phyloP scores from a whole-genome alignment of 1,140 invertebrate genomes.

The Pseudomyrmex cubaensis region DNA sequence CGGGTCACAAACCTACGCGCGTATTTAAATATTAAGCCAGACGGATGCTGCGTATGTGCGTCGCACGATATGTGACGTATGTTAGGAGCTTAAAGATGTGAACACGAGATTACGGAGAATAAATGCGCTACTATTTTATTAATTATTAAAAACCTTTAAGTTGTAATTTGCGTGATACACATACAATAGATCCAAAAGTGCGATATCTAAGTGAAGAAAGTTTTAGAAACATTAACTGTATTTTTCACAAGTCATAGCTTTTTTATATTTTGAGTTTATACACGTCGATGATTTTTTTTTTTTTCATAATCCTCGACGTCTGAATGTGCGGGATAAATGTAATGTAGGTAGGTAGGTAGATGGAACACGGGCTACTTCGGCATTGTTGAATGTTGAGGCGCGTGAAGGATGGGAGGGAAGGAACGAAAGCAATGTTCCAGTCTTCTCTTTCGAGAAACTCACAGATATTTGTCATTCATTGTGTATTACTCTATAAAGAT shows the following conservation, averaged over 20 bases:
- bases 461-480: slow-evolving; percentile 48
- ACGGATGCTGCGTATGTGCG: slow-evolving; percentile 26
- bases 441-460: slow-evolving; percentile 31
- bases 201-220: too few species aligned
- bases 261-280: too few species aligned
- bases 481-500: slow-evolving; percentile 38
- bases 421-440: slow-evolving; percentile 40
- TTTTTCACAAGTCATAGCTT: too few species aligned
- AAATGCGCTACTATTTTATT: too few species aligned
- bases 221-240: too few species aligned
- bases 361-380: background rate
- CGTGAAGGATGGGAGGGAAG: slow-evolving; percentile 12
- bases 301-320: background rate
- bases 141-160: too few species aligned
- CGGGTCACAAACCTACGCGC: slow-evolving; percentile 73
- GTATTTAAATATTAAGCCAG: slow-evolving; percentile 78
- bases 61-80: slow-evolving; percentile 30
- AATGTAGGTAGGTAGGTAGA: background rate
- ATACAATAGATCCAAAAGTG: too few species aligned
- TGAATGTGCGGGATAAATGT: background rate
- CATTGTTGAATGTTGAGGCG: slow-evolving; percentile 16
- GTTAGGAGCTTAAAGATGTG: slow-evolving; percentile 29
- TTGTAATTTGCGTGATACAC: too few species aligned
- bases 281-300: background rate
- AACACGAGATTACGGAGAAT: slow-evolving; percentile 24